Evolutionary conservation across 1,140 invertebrate genomes (phyloP).

Genomic region (Apis florea): DNA sequence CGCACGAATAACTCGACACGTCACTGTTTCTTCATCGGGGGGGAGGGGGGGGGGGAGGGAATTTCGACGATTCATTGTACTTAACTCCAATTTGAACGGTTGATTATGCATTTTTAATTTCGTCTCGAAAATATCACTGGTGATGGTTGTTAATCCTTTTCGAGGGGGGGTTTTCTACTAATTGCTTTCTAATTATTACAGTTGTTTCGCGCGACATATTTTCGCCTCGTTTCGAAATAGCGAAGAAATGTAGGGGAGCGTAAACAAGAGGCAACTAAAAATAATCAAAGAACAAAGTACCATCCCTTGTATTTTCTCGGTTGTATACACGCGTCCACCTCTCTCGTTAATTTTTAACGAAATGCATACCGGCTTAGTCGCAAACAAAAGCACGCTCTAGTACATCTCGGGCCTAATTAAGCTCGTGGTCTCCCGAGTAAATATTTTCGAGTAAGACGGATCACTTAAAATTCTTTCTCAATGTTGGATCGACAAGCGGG

Average conservation of each 20-base stretch:
- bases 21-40: no score
- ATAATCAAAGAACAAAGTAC: not conserved
- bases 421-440: not conserved
- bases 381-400: not conserved
- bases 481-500: not conserved
- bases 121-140: not conserved
- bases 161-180: not conserved
- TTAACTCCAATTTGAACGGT: not conserved
- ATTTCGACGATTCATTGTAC: not conserved
- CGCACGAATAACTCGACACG: no score
- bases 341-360: conserved; percentile 12
- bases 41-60: no score
- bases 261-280: not conserved
- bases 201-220: not conserved
- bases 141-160: not conserved
- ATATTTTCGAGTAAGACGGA: conserved; percentile 14
- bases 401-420: conserved; percentile 18
- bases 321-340: not conserved
- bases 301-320: not conserved
- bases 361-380: not conserved
- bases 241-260: not conserved
- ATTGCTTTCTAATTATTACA: not conserved
- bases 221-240: not conserved
- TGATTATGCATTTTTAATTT: not conserved
- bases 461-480: not conserved